A percentile compares a stretch with the other conserved stretches of the same genome.
Evolutionary conservation across 1,140 invertebrate species (phyloP).

Genomic region (Ostrea edulis): DNA sequence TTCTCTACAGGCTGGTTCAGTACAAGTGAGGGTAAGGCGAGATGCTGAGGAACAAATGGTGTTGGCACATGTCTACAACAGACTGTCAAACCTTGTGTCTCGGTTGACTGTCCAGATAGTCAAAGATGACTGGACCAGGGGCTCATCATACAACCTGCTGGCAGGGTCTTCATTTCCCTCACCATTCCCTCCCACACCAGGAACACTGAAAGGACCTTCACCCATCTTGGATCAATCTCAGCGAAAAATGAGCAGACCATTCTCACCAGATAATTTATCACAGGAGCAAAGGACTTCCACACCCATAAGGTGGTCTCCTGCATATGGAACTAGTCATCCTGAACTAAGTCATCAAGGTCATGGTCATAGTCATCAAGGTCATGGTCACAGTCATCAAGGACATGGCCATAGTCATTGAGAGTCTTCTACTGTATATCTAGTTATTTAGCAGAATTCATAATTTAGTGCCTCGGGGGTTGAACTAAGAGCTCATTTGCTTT

Average conservation of each 20-base stretch:
- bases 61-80: slow-evolving; percentile 82
- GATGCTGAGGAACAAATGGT: slow-evolving; percentile 86
- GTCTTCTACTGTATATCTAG: neutral
- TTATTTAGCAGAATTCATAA: too few species aligned
- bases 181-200: slow-evolving; percentile 46
- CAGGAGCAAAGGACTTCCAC: slow-evolving; percentile 43
- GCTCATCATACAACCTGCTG: slow-evolving; percentile 65
- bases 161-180: slow-evolving; percentile 55
- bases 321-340: neutral
- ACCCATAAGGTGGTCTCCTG: slow-evolving; percentile 13
- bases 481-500: too few species aligned
- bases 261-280: neutral
- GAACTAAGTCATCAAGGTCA: slow-evolving; percentile 41
- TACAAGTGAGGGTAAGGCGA: slow-evolving; percentile 84
- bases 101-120: slow-evolving; percentile 84
- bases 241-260: slow-evolving; percentile 13
- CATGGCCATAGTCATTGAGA: slow-evolving; percentile 57
- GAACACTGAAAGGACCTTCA: slow-evolving; percentile 51
- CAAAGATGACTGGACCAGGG: slow-evolving; percentile 81
- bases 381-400: slow-evolving; percentile 50
- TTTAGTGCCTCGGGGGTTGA: too few species aligned
- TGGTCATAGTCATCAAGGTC: slow-evolving; percentile 48
- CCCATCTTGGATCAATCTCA: slow-evolving; percentile 50
- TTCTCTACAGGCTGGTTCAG: slow-evolving; percentile 81
- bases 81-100: slow-evolving; percentile 82